Percentiles rank a stretch among this genome's conserved stretches.
Evolutionary conservation across 2,113 vertebrate genomes (phyloP).

Genomic region (Mirounga angustirostris): DNA sequence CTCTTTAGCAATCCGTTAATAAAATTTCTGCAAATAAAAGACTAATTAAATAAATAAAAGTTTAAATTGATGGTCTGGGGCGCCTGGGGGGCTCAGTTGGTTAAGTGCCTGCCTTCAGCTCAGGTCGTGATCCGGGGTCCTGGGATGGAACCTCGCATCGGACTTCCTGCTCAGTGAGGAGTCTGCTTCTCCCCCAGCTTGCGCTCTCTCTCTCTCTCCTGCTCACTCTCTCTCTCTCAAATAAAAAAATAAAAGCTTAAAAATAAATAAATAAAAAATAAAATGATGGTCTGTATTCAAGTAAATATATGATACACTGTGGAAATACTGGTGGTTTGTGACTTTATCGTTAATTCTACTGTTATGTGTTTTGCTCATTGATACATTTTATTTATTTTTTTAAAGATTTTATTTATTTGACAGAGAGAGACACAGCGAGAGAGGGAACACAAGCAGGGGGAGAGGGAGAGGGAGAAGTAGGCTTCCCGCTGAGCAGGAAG

Average conservation of each 20-base stretch:
- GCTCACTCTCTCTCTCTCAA: neutral
- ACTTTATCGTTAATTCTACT: neutral
- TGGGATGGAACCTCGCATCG: neutral
- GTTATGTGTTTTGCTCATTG: neutral
- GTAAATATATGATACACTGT: neutral
- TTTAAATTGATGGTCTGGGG: neutral
- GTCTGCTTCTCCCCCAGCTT: too few species aligned
- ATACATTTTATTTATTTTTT: too few species aligned
- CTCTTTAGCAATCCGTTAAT: neutral
- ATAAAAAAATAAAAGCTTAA: neutral
- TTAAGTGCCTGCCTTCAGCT: too few species aligned
- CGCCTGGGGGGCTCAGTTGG: neutral
- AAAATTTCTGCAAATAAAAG: neutral
- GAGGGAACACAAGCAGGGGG: too few species aligned
- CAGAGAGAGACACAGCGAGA: too few species aligned
- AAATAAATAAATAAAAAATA: neutral
- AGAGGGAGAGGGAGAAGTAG: too few species aligned
- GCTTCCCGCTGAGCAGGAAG: too few species aligned
- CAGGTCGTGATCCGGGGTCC: neutral
- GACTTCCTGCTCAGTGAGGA: too few species aligned
- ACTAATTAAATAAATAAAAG: neutral
- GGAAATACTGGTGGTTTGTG: neutral
- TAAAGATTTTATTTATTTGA: too few species aligned
- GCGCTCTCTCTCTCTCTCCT: too few species aligned
- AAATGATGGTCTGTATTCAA: neutral